Evolutionary conservation across 1,140 invertebrate species (phyloP), one percentile per base, ranked within the genome.

Genomic region (Steinernema feltiae): DNA sequence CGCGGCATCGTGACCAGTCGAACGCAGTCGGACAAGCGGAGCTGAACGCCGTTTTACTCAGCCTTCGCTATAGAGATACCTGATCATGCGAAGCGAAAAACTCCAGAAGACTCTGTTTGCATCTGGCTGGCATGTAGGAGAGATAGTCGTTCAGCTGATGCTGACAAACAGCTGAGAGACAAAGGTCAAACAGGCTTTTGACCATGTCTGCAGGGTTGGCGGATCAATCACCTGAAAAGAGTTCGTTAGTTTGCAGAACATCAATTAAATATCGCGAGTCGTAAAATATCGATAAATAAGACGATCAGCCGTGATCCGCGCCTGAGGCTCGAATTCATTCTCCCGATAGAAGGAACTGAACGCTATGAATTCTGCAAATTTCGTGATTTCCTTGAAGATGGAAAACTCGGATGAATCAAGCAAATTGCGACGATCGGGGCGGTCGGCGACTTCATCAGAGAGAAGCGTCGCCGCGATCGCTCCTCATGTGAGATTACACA

Each of bases 81-180:
- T 78, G 74, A 75, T 85, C 85, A 78, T 85, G 84, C 41, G 85
- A 86, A 30, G 77, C 73, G 32, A 85, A 86, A 70, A 78, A 85
- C 72, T 85, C 85, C 12, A 85, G 32, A 17, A 85, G 46, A 48
- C 76, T 46, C 69, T 84, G 80, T 31, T 86, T 86, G 70, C 83
- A 85, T 48, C 85, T 76, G 41, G 46, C 78, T 7, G 83, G 85
- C 71, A 86, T 76, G 30, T 77, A 74, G 7, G 78, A 74, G 53
- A 85, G 69, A 76, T 85, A 78, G 12, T 75, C 48, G 31, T 35
- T 75, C n/a, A 85, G 31, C 72, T 72, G 71, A 70, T 82, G 76
- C 48, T 85, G 80, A 48, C 83, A 85, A 7, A 85, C 76, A 18
- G 74, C 75, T 35, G 85, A 76, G 1, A 85, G 78, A 69, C 79